Evolutionary conservation across 2,113 vertebrate species (phyloP).

Genomic region (Ginglymostoma cirratum): DNA sequence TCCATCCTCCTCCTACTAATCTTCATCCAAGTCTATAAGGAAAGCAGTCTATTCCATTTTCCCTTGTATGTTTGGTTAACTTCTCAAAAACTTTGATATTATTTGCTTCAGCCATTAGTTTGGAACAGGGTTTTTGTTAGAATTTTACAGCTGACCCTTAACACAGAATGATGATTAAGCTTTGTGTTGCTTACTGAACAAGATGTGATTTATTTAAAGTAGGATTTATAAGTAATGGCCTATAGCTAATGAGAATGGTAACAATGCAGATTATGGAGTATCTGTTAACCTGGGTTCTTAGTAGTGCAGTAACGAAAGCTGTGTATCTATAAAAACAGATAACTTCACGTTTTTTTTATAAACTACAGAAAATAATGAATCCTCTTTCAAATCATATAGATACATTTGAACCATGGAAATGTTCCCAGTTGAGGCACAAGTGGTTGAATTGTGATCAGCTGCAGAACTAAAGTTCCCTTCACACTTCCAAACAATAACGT

Average conservation of each 20-base stretch:
- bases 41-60: too few species aligned
- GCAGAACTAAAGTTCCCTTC: neutral
- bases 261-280: neutral
- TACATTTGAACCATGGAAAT: neutral
- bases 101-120: too few species aligned
- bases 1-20: too few species aligned
- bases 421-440: neutral
- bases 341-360: neutral
- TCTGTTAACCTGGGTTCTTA: neutral
- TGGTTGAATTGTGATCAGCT: neutral
- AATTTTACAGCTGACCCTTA: too few species aligned
- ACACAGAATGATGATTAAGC: too few species aligned
- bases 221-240: too few species aligned
- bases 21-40: too few species aligned
- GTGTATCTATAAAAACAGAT: neutral
- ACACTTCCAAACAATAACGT: neutral
- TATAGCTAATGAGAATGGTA: neutral
- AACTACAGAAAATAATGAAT: neutral
- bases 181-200: neutral
- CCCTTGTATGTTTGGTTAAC: too few species aligned
- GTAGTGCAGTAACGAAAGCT: neutral
- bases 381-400: neutral
- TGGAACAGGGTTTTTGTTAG: too few species aligned
- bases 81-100: too few species aligned
- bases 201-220: neutral